Base-by-base conservation (phyloP, 2,113 vertebrate genomes). In the Thunnus thynnus region DNA sequence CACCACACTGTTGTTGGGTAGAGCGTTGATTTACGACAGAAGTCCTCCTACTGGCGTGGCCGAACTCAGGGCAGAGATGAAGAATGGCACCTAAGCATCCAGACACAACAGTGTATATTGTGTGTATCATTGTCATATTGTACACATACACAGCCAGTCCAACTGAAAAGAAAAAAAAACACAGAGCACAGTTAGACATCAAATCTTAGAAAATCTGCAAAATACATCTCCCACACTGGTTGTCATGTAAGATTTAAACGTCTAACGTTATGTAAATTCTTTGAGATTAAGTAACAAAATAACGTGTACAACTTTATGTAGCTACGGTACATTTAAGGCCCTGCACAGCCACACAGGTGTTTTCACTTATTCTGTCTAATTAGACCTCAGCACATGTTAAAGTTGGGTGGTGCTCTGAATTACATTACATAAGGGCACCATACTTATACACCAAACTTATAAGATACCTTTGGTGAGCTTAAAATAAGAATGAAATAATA, bases 1-100 rank as follows among this genome's bases (percentile, higher is more conserved):
- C 83, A 80, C 66, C 83, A 82, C 44, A 77, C 74, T 77, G 69
- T 87, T 44, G 65, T 57, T 75, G 78, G 72, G 78, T 66, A 78
- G 70, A 67, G 71, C 2, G 18, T 61, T 84, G 81, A 88, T 93
- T 91, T 87, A 89, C 62, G 27, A 76, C 55, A 58, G 6, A 71
- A 50, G 76, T 82, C 76, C 50, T 76, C 65, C 57, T 58, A 25
- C 66, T 65, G 58, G 69, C 78, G 68, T 65, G 74, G 71, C 55
- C 44, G 4, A 82, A 76, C 57, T 50, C 58, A 11, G 54, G 74
- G 55, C 44, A 70, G 60, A 60, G 54, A 84, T 78, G 71, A 83
- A 58, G 47, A 84, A 74, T 70, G 66, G 63, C 46, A 88, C 51
- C 72, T 46, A 13, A 72, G 65, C 80, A 85, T 75, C 20, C 76